A percentile compares a stretch with the other conserved stretches of the same genome.
Evolutionary conservation across 64 coral and sea anemone species (phyloP).

Genomic region (Porites australiensis): DNA sequence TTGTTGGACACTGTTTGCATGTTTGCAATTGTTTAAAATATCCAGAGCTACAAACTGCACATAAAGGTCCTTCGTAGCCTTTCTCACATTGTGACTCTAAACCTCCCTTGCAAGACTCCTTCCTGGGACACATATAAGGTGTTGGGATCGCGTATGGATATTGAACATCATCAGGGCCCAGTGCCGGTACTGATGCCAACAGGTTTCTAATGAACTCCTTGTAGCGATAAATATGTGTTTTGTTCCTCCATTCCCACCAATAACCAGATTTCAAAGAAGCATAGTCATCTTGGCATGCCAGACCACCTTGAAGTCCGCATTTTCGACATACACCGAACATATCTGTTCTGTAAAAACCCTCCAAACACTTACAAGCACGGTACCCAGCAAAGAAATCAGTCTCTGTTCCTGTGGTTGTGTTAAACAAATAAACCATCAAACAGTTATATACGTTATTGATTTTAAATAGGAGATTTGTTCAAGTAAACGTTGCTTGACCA

Average conservation of each 20-base stretch:
- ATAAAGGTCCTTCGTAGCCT: slow-evolving; percentile 33
- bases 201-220: background rate
- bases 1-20: slow-evolving; percentile 31
- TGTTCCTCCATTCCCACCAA: slow-evolving; percentile 21
- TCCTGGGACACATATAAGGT: background rate
- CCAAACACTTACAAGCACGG: slow-evolving; percentile 9
- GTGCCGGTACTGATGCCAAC: background rate
- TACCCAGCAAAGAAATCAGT: background rate
- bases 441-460: background rate
- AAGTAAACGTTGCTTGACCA: no score
- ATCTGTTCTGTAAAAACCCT: background rate
- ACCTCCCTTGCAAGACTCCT: background rate
- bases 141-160: background rate
- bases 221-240: slow-evolving; percentile 6
- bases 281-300: background rate
- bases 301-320: background rate
- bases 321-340: background rate
- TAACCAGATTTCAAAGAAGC: background rate
- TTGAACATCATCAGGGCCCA: background rate
- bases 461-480: no score
- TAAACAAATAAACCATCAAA: background rate
- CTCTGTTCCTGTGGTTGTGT: background rate
- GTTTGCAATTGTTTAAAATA: slow-evolving; percentile 28
- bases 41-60: slow-evolving; percentile 33
- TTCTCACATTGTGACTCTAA: background rate